Conservation (phyloP, 2,113 vertebrate species). For the Laticauda laticaudata region DNA sequence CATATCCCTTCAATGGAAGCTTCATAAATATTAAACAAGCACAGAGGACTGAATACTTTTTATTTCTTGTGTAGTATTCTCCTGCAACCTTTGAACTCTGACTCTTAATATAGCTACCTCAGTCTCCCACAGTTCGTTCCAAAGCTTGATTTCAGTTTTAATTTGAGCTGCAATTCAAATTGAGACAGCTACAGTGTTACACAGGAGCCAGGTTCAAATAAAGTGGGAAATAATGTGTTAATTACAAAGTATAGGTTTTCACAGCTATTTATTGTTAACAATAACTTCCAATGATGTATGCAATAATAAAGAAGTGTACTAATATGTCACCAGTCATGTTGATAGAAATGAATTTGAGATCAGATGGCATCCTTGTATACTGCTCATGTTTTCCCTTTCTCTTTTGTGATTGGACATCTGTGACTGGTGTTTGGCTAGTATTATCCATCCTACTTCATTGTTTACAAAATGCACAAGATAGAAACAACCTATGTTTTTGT, state of each 20-base stretch:
- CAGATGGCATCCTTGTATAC: not conserved
- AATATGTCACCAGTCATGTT: not conserved
- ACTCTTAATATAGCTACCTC: constrained; percentile 19
- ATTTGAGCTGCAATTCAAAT: constrained; percentile 16
- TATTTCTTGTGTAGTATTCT: constrained; percentile 13
- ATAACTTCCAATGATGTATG: not conserved
- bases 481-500: not conserved
- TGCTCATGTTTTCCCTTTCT: not conserved
- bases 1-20: constrained; percentile 4
- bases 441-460: not conserved
- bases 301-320: not conserved
- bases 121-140: constrained; percentile 44
- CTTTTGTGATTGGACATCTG: not conserved
- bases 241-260: not conserved
- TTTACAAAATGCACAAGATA: not conserved
- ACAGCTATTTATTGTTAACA: not conserved
- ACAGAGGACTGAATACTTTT: not conserved
- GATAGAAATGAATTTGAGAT: not conserved
- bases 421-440: not conserved
- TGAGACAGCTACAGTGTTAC: constrained; percentile 19
- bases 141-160: constrained; percentile 33
- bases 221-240: not conserved
- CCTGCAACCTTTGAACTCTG: constrained; percentile 31
- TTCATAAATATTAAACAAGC: constrained; percentile 8
- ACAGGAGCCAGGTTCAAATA: not conserved